Evolutionary conservation across 2,888 invertebrate genomes (phyloP), one percentile per base, ranked within the genome.

Genomic region (Nudaria mundana): DNA sequence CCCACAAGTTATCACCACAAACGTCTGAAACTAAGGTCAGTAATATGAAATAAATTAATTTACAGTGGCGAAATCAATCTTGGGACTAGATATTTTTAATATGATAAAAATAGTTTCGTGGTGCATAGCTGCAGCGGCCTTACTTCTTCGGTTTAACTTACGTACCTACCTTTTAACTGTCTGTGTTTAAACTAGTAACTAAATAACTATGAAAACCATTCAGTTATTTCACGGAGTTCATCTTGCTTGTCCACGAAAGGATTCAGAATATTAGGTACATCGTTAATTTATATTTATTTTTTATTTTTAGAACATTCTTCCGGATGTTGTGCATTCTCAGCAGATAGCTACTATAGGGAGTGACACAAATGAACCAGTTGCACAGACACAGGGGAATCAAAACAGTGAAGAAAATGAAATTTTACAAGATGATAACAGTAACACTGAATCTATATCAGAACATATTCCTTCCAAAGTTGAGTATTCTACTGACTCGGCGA

Each of bases 291-390:
- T 68, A 72, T 59, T 77, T 76, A 24, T 80, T 78, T 73, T 82
- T 81, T 87, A 86, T 87, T 88, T 88, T 86, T 88, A 88, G 87
- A 85, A 79, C 61, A 71, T 81, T 78, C 87, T 88, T 81, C 87
- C 87, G 87, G 87, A 88, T 81, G 86, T 88, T 73, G 87, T 87
- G 66, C 81, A 88, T 83, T 82, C 81, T 66, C 85, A 87, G 79
- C 85, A 81, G 76, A 81, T 81, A 70, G 66, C 72, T 64, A 64
- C 76, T 56, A 48, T 71, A 67, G 83, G 61, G 63, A 66, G 64
- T 56, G 71, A 59, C 48, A 66, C 63, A 59, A 65, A 63, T 40
- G 74, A 70, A 55, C 62, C 64, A 46, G 71, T 66, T 40, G 46
- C 66, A 39, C 66, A 58, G 60, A 57, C 47, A 52, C 68, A 68